phyloP scores from a whole-genome alignment of 2,888 invertebrate genomes.

The Heliconius cydno region DNA sequence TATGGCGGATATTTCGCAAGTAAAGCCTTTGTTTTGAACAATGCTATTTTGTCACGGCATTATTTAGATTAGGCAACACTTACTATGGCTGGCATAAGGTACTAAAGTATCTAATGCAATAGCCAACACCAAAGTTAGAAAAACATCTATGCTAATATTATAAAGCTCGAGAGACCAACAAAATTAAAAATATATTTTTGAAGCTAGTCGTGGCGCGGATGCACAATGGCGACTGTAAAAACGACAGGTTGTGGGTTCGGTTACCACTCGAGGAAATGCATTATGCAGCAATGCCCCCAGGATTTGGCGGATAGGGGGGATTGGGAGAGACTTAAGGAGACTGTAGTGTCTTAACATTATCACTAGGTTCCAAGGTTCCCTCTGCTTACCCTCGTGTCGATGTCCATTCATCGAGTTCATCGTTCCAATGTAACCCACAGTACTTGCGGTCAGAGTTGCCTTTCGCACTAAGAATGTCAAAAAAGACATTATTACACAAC shows the following conservation, averaged over 20 bases:
- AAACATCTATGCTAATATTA: not conserved
- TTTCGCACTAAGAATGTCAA: not conserved
- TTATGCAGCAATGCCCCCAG: not conserved
- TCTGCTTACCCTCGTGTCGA: too few species aligned
- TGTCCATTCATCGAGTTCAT: not conserved
- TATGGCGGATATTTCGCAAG: slow-evolving; percentile 45
- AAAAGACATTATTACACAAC: not conserved
- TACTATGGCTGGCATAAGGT: not conserved
- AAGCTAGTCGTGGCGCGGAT: not conserved
- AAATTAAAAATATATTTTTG: too few species aligned
- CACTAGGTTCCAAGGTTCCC: not conserved
- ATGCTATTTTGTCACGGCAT: slow-evolving; percentile 43
- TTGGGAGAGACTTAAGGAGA: too few species aligned
- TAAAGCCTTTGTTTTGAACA: slow-evolving; percentile 40
- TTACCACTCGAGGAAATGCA: not conserved
- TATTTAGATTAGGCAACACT: slow-evolving; percentile 35
- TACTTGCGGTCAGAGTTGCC: not conserved
- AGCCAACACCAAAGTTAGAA: not conserved
- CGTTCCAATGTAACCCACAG: not conserved
- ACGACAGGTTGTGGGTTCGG: not conserved
- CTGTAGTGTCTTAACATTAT: not conserved
- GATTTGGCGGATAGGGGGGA: not conserved
- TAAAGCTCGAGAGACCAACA: too few species aligned
- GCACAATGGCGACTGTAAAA: not conserved
- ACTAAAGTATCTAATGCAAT: slow-evolving; percentile 9